A percentile compares a stretch with the other conserved stretches of the same genome.
phyloP scores from a whole-genome alignment of 64 coral and sea anemone species.

The Actinia equina region DNA sequence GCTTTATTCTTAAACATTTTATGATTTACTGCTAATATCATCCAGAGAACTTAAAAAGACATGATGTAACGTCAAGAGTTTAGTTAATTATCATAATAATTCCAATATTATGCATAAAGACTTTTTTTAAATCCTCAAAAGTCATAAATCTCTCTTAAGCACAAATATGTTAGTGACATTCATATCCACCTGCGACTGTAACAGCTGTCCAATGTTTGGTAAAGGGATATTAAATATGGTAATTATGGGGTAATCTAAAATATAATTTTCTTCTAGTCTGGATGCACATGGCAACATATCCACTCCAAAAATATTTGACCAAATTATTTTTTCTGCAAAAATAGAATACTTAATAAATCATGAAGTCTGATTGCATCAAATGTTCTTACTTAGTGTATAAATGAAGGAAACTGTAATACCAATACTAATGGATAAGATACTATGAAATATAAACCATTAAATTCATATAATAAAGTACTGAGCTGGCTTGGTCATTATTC shows the following conservation, averaged over 20 bases:
- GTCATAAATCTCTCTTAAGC: background rate
- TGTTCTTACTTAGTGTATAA: background rate
- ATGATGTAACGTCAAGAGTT: background rate
- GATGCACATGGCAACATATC: slow-evolving; percentile 1
- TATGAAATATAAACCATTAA: background rate
- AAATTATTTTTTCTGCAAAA: background rate
- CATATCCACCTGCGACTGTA: too few species aligned
- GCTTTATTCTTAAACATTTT: background rate
- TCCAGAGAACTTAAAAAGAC: background rate
- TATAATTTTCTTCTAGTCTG: background rate
- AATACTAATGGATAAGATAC: background rate
- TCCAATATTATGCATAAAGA: background rate
- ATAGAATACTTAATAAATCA: background rate
- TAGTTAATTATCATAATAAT: background rate
- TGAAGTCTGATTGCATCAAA: background rate
- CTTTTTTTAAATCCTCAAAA: background rate
- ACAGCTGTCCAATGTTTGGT: background rate
- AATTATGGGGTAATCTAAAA: background rate
- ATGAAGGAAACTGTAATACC: background rate
- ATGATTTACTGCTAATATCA: background rate
- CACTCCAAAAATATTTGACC: background rate
- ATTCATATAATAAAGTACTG: background rate
- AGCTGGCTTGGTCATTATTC: too few species aligned
- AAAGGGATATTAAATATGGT: background rate
- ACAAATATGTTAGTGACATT: background rate